Base-by-base conservation (phyloP, 2,888 invertebrate species). In the Stenichneumon culpator region DNA sequence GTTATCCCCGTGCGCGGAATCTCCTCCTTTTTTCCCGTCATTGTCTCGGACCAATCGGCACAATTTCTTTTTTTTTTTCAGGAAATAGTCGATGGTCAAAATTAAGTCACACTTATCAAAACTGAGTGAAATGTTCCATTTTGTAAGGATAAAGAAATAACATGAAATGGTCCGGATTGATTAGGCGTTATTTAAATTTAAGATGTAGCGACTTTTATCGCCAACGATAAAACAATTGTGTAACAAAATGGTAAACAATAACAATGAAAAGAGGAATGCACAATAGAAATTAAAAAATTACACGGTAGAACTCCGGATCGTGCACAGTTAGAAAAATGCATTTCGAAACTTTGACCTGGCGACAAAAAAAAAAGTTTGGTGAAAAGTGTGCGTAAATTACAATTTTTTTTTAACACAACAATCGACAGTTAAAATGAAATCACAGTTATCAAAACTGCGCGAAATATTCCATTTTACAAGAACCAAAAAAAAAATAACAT, bases 1-100 rank as follows among this genome's bases (percentile, higher is more conserved):
- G 79, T 85, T 85, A 70, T 82, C 72, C 79, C 25, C 47, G 70
- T 44, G 72, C 50, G 57, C 25, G 44, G 57, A 54, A 19, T 3
- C 54, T 44, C 39, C 52, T 50, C 22, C 63, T 36, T 54, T 72
- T 70, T 65, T 65, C 77, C 54, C 39, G 25, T 63, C 32, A 50
- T 36, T 74, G 36, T 72, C 57, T 54, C 39, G 9, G 28, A 68
- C 72, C 78, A 28, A 79, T 72, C 68, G 67, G 68, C 72, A 44
- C 19, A 16, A 68, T 25, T 63, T 78, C 50, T 63, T 3, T 39
- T 39, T 39, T 39, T 68, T 39, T 39, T 11, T 39, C 1, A 39
- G 1, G 3, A 11, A 11, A 11, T 11, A 28, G 16, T 60, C 28
- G 14, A 60, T 3, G 14, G 25, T 60, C 25, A 28, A 16, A 28